Conservation (phyloP, 2,888 invertebrate species). For the Amphipyra berbera region DNA sequence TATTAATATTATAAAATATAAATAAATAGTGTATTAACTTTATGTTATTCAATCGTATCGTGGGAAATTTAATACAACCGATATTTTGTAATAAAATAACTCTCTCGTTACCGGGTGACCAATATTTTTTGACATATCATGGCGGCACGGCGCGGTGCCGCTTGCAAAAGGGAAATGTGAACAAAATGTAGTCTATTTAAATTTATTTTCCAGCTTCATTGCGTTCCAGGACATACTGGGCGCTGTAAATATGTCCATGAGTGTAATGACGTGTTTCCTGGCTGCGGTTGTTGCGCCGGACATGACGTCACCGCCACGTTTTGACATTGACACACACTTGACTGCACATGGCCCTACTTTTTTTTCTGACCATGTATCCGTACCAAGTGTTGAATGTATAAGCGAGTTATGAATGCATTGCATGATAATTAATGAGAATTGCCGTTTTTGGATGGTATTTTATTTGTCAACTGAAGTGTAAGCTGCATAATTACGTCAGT, state of each 20-base stretch:
- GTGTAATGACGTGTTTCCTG: slow-evolving; percentile 40
- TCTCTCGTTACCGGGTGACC: slow-evolving; percentile 2
- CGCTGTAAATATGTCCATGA: slow-evolving; percentile 9
- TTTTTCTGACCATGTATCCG: slow-evolving; percentile 44
- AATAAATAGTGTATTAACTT: slow-evolving; percentile 2
- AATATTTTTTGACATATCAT: neutral
- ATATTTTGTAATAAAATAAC: slow-evolving; percentile 10
- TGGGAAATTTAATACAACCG: slow-evolving; percentile 18
- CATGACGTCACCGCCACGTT: slow-evolving; percentile 48
- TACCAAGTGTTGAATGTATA: slow-evolving; percentile 5
- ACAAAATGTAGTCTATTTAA: no score
- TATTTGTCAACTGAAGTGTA: no score
- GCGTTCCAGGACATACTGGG: no score
- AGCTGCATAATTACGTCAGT: neutral
- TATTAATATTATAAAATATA: slow-evolving; percentile 4
- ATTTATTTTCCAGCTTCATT: no score
- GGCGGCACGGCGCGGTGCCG: no score
- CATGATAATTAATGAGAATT: slow-evolving; percentile 7
- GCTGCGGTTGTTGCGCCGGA: slow-evolving; percentile 42
- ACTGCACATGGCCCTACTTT: slow-evolving; percentile 48
- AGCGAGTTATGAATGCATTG: slow-evolving; percentile 2
- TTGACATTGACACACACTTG: slow-evolving; percentile 61
- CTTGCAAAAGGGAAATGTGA: no score
- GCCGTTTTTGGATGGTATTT: no score
- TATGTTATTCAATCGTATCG: slow-evolving; percentile 11